These are phyloP conservation scores for Nasonia vitripennis DNA, from an alignment of 1,140 invertebrate species.

Conservation along the genomic window DNA sequence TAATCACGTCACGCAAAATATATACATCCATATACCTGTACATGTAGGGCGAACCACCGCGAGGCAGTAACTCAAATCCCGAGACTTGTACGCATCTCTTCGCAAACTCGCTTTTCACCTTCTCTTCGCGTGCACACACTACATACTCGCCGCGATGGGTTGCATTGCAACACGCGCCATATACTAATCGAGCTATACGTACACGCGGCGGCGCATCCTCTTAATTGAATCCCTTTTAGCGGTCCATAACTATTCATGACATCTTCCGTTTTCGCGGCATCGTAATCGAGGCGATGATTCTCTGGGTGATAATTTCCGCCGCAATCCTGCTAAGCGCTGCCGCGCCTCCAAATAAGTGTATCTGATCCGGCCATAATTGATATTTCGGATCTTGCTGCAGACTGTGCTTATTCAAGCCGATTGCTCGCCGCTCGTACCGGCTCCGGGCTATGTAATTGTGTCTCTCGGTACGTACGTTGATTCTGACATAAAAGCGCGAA, in stretches of 20 bases:
- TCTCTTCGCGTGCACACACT: not conserved
- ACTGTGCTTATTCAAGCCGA: not conserved
- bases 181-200: not conserved
- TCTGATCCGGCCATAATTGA: conserved; percentile 1
- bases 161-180: not conserved
- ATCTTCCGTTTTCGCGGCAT: conserved; percentile 46
- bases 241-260: conserved; percentile 37
- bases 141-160: not conserved
- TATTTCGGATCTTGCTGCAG: not conserved
- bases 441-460: not conserved
- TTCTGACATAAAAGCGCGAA: not conserved
- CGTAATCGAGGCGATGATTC: conserved; percentile 22
- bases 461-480: conserved; percentile 4
- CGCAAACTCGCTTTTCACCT: not conserved
- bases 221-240: conserved; percentile 49
- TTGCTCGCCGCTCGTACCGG: not conserved
- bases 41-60: not conserved
- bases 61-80: not conserved
- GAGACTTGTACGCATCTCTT: conserved; percentile 1
- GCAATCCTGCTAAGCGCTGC: conserved; percentile 28
- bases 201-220: not conserved
- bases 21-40: not conserved
- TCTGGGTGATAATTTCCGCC: conserved; percentile 21
- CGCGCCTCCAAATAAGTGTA: no score
- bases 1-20: conserved; percentile 9